Percentiles rank a stretch among this genome's conserved stretches.
Conservation (phyloP, 2,797 vertebrate genomes). For the Brachyrhaphis roseni region DNA sequence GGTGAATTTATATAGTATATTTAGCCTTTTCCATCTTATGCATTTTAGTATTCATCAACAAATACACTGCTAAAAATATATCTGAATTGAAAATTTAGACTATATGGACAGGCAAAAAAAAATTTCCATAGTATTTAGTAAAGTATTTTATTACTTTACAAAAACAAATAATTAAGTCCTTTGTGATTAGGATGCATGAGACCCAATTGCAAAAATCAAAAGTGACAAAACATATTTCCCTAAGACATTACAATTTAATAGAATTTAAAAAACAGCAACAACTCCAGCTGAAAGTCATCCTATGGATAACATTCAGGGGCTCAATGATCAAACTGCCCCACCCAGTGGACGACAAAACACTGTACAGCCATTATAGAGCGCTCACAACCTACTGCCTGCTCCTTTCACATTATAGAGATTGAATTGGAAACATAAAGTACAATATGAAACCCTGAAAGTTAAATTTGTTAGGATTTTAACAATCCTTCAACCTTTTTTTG, state of each 20-base stretch:
- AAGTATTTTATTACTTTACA: background rate
- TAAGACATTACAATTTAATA: background rate
- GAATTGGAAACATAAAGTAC: background rate
- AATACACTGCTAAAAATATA: background rate
- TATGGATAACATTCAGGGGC: background rate
- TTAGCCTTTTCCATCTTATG: background rate
- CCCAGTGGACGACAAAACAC: conserved; percentile 56
- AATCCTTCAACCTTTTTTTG: background rate
- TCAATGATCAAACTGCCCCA: conserved; percentile 62
- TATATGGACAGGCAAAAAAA: background rate
- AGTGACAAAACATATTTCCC: background rate
- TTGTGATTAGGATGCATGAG: background rate
- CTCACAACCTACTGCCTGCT: background rate
- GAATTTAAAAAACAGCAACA: background rate
- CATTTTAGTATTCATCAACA: background rate
- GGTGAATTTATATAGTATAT: conserved; percentile 8
- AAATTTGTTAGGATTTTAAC: background rate
- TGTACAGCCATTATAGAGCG: background rate
- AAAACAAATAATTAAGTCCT: background rate
- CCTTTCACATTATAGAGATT: background rate
- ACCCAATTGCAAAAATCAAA: background rate
- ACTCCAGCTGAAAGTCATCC: background rate
- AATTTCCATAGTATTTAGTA: background rate
- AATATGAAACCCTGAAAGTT: background rate
- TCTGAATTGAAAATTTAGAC: background rate